Conservation (phyloP, 1,140 invertebrate species). For the Maconellicoccus hirsutus region DNA sequence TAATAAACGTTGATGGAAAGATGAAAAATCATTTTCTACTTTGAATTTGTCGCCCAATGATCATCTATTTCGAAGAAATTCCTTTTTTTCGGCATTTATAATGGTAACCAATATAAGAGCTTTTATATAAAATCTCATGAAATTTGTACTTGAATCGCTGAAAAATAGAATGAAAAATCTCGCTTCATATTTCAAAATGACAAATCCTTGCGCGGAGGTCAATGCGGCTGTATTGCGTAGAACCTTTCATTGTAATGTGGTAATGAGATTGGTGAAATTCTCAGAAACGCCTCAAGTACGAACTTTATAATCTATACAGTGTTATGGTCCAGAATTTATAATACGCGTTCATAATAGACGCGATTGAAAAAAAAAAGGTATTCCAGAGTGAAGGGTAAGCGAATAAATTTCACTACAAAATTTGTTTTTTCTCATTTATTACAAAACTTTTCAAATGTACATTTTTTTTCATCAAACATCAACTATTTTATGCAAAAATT, state of each 20-base stretch:
- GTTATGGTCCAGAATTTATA: neutral
- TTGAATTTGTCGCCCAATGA: neutral
- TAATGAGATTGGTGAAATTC: neutral
- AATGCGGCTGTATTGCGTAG: neutral
- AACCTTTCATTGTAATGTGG: neutral
- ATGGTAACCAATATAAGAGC: neutral
- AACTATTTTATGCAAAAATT: no score
- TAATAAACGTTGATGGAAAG: neutral
- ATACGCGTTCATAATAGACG: neutral
- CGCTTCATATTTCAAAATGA: constrained; percentile 4
- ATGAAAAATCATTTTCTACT: neutral
- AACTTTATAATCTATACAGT: neutral
- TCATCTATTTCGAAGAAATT: neutral
- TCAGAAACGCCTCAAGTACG: neutral
- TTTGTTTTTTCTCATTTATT: no score
- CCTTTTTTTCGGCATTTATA: neutral
- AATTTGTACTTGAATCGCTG: neutral
- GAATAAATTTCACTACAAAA: no score
- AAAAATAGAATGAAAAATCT: neutral
- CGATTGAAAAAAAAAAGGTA: neutral
- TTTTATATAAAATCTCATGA: neutral
- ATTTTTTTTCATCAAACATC: no score
- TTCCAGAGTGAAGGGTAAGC: no score
- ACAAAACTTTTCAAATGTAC: no score
- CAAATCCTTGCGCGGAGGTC: neutral